These are phyloP conservation scores for Greenwoodochromis staneri DNA, from an alignment of 2,113 vertebrate species.

Conservation along the genomic window DNA sequence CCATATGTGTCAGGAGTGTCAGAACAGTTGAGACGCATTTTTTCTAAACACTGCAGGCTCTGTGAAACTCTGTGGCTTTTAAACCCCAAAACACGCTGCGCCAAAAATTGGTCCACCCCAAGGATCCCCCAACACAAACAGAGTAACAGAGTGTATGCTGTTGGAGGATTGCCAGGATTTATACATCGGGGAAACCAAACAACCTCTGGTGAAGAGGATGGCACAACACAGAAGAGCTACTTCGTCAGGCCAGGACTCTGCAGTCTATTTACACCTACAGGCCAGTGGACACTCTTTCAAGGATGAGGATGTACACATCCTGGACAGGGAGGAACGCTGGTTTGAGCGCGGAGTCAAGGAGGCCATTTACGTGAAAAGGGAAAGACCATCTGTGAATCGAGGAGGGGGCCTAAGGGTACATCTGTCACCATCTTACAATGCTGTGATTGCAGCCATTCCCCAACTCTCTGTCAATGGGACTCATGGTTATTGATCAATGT, in stretches of 20 bases:
- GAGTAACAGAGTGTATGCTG: background rate
- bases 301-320: background rate
- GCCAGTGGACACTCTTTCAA: fast-evolving
- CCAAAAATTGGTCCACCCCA: fast-evolving
- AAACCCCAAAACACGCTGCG: no score
- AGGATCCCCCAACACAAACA: fast-evolving
- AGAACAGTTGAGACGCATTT: no score
- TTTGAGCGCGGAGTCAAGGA: background rate
- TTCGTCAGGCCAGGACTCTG: background rate
- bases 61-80: no score
- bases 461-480: fast-evolving
- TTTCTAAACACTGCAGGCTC: no score
- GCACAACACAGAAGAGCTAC: fast-evolving
- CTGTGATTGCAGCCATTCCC: background rate
- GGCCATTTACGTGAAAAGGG: background rate
- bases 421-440: background rate
- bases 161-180: background rate
- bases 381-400: background rate
- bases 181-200: background rate
- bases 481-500: fast-evolving
- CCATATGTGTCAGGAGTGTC: no score
- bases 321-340: background rate
- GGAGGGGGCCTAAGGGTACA: background rate
- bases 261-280: fast-evolving
- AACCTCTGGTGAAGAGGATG: fast-evolving